phyloP scores from a whole-genome alignment of 2,888 invertebrate species.

The Argyra leucocephala region DNA sequence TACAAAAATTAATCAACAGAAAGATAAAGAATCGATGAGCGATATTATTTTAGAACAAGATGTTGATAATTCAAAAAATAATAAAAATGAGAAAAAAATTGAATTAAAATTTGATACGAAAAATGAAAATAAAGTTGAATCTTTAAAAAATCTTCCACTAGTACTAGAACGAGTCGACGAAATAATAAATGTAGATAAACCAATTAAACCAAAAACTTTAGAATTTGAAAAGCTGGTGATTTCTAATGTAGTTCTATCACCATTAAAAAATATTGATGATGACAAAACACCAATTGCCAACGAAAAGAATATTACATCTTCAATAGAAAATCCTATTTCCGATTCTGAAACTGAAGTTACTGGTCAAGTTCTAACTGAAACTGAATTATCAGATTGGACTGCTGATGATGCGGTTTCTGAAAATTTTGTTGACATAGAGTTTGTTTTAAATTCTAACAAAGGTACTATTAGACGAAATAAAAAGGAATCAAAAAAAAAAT shows the following conservation, averaged over 20 bases:
- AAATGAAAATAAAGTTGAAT: constrained; percentile 44
- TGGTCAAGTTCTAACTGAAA: constrained; percentile 68
- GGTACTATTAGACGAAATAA: constrained; percentile 40
- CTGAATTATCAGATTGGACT: constrained; percentile 84
- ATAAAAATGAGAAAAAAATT: constrained; percentile 32
- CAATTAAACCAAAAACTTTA: background rate
- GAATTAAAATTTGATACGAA: constrained; percentile 39
- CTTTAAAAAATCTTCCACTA: constrained; percentile 39
- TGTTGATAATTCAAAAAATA: constrained; percentile 21
- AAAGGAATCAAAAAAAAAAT: constrained; percentile 39
- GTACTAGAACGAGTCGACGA: constrained; percentile 34
- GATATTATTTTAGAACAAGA: background rate
- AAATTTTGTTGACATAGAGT: constrained; percentile 59
- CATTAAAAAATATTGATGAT: constrained; percentile 28
- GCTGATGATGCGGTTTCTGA: constrained; percentile 70
- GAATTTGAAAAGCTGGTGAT: background rate
- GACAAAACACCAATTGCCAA: constrained; percentile 42
- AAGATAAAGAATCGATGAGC: background rate
- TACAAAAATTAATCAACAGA: background rate
- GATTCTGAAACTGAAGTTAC: constrained; percentile 63
- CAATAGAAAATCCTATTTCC: constrained; percentile 42
- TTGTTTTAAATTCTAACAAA: constrained; percentile 49
- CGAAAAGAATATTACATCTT: constrained; percentile 2
- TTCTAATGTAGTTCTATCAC: background rate
- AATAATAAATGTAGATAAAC: constrained; percentile 14